Evolutionary conservation across 2,113 vertebrate genomes (phyloP).

Genomic region (Vimba vimba): DNA sequence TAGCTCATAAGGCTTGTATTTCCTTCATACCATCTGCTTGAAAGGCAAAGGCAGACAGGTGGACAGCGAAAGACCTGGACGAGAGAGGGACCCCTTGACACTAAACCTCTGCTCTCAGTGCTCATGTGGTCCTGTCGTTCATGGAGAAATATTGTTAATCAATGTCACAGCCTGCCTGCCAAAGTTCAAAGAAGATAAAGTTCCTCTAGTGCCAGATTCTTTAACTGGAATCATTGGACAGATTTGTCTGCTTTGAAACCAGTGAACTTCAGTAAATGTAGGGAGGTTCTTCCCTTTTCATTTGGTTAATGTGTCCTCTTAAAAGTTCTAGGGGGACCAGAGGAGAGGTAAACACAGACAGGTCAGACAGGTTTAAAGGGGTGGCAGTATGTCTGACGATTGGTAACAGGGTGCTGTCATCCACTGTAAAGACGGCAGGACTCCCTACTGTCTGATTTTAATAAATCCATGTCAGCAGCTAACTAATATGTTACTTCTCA

Average conservation of each 20-base stretch:
- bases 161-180: too few relatives aligned
- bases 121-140: constrained; percentile 23
- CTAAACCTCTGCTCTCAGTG: constrained; percentile 53
- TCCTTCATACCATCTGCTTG: background rate
- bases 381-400: background rate
- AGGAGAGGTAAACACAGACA: constrained; percentile 41
- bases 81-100: constrained; percentile 59
- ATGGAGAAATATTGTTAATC: too few relatives aligned
- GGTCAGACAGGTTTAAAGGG: constrained; percentile 25
- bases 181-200: too few relatives aligned
- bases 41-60: constrained; percentile 59
- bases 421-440: background rate
- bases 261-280: too few relatives aligned
- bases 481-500: too few relatives aligned
- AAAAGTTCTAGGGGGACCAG: constrained; percentile 72
- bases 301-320: constrained; percentile 45
- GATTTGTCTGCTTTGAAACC: too few relatives aligned
- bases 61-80: constrained; percentile 40
- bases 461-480: too few relatives aligned
- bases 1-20: background rate
- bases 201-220: too few relatives aligned
- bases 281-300: too few relatives aligned
- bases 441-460: too few relatives aligned
- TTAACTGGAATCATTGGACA: too few relatives aligned
- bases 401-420: constrained; percentile 37